Evolutionary conservation across 2,113 vertebrate species (phyloP), one percentile per base, ranked within the genome.

Genomic region (Agapornis roseicollis): DNA sequence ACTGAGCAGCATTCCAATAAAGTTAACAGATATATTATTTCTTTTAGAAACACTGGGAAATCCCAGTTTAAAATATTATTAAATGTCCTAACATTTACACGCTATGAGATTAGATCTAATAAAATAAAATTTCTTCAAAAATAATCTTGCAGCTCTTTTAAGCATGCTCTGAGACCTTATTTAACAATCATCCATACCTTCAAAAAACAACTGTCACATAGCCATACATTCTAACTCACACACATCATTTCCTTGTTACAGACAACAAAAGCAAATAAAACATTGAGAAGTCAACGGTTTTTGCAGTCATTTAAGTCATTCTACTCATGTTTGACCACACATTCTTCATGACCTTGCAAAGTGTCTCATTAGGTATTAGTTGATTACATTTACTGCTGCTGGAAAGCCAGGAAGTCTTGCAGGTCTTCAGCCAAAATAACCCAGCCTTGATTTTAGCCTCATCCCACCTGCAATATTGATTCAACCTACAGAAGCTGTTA

Each of bases 81-180:
- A 99, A 99, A 99, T 98, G 99, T 98, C 97, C 98, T 98, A 99
- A 99, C 99, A 99, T 99, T 99, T 99, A 99, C 99, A 99, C 98
- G 98, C 98, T 99, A 99, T 97, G 98, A 99, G 98, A 97, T 99
- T 99, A 99, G 98, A 98, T 97, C 99, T 99, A 99, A 99, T 99
- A 99, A 99, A 99, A 99, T 99, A 99, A 99, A 98, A 99, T 99
- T 99, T 99, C 97, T 99, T 98, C 98, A 99, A 99, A 99, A 98
- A 99, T 99, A 99, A 98, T 99, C 98, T 99, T 98, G 99, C 99
- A 99, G 98, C 98, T 99, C 98, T 98, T 98, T 98, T 96, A 98
- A 99, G 98, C 99, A 99, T 99, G 99, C 99, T 97, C 98, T 98
- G 98, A 98, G 95, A 97, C 95, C 69, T 95, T 81, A 96, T 97